Evolutionary conservation across 2,797 vertebrate genomes (phyloP), one percentile per base, ranked within the genome.

Genomic region (Catostomus latipinnis): DNA sequence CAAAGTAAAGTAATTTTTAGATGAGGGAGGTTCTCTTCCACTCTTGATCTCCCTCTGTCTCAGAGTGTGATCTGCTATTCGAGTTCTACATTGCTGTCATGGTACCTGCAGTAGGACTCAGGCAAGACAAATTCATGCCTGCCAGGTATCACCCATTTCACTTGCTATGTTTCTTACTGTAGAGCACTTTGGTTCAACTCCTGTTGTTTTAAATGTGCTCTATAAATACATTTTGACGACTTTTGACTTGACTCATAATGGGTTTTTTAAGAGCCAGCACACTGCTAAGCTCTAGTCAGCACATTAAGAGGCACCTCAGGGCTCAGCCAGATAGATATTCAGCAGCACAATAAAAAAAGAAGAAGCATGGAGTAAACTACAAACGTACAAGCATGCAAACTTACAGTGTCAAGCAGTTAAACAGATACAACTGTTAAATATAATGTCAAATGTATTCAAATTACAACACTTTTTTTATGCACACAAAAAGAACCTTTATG

Each of bases 81-180:
- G 46, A 63, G 76, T 74, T 74, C 48, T 62, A 34, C 2, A 3
- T 34, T 3, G 66, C 81, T 70, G 22, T 82, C 46, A 18, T n/a
- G 70, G 62, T 12, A 67, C 66, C 14, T 58, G 49, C 8, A 65
- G 60, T 61, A 62, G 60, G 52, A 54, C 50, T 70, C 43, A 5
- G 78, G 34, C 34, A 34, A 62, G 58, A 65, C 76, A 58, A 18
- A 71, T 73, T 71, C 57, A 67, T 50, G 68, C 65, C 69, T 85
- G 83, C 68, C 73, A 81, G 85, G 72, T 62, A 68, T 72, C 80
- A 48, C 76, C 70, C 76, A 74, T 56, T 80, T 73, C n/a, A 65
- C 7, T 8, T 34, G 34, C 34, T 34, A 34, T 34, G 34, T 34
- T 34, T 34, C 34, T 34, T 34, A 34, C 34, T 34, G 34, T 34